Percentiles rank a stretch among this genome's conserved stretches.
Evolutionary conservation across 2,113 vertebrate genomes (phyloP).

Genomic region (Misgurnus mizolepis): DNA sequence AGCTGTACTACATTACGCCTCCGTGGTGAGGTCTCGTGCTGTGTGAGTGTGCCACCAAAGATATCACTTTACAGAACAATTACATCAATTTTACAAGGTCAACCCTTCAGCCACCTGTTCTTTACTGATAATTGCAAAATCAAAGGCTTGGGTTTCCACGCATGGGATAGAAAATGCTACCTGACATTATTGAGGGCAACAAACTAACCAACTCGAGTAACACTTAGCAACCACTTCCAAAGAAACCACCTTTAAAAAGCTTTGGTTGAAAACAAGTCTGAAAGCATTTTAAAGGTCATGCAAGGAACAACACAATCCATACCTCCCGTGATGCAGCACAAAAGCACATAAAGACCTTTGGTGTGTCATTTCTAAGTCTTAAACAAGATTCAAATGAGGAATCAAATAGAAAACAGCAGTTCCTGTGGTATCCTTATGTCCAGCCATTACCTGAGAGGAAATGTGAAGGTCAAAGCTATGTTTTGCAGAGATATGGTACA

Average conservation of each 20-base stretch:
- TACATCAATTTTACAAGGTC: slow-evolving; percentile 68
- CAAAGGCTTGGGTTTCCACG: slow-evolving; percentile 6
- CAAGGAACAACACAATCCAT: slow-evolving; percentile 2
- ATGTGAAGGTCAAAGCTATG: slow-evolving; percentile 47
- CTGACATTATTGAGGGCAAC: slow-evolving; percentile 16
- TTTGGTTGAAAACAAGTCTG: not conserved
- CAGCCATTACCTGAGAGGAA: slow-evolving; percentile 19
- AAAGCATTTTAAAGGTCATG: slow-evolving; percentile 19
- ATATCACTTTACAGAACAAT: slow-evolving; percentile 64
- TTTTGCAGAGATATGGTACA: too few species aligned
- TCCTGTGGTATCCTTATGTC: slow-evolving; percentile 30
- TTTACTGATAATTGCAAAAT: slow-evolving; percentile 42
- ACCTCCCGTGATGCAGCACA: not conserved
- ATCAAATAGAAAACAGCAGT: not conserved
- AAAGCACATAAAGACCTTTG: slow-evolving; percentile 13
- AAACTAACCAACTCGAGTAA: not conserved
- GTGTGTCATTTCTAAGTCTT: not conserved
- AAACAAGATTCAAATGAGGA: slow-evolving; percentile 12
- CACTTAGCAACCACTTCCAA: slow-evolving; percentile 10
- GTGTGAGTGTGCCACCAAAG: slow-evolving; percentile 61
- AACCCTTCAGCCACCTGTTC: slow-evolving; percentile 67
- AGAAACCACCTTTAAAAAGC: slow-evolving; percentile 9
- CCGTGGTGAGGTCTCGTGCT: slow-evolving; percentile 52
- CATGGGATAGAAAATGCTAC: not conserved
- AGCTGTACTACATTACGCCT: slow-evolving; percentile 57